A percentile compares a stretch with the other conserved stretches of the same genome.
phyloP scores from a whole-genome alignment of 2,797 vertebrate species.

The Trachurus trachurus region DNA sequence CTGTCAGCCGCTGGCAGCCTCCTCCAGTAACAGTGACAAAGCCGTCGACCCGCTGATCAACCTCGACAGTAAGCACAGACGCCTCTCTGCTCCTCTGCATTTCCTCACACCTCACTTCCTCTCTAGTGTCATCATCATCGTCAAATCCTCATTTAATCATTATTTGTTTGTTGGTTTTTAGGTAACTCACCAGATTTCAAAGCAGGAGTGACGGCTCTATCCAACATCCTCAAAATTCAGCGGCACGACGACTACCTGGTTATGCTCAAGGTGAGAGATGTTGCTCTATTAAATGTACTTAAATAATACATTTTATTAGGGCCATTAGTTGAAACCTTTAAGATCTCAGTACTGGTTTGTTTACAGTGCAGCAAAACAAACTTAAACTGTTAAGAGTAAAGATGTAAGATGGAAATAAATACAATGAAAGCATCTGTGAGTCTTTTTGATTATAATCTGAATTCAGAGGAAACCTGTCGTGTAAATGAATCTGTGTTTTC shows the following conservation, averaged over 20 bases:
- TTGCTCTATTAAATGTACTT: not conserved
- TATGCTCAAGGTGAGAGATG: constrained; percentile 93
- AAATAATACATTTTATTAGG: too few relatives aligned
- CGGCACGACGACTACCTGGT: constrained; percentile 97
- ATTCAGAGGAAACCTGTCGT: too few relatives aligned
- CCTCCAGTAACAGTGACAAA: constrained; percentile 82
- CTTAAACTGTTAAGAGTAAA: not conserved
- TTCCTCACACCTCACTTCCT: not conserved
- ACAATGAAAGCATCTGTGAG: not conserved
- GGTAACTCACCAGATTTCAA: constrained; percentile 97
- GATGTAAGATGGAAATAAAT: not conserved
- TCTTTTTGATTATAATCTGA: not conserved
- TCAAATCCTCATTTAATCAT: not conserved
- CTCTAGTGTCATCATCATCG: not conserved
- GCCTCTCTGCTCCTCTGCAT: not conserved
- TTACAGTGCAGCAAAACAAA: not conserved
- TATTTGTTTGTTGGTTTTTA: constrained; percentile 57
- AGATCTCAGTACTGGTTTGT: not conserved
- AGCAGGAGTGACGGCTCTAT: constrained; percentile 94
- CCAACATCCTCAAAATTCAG: constrained; percentile 96
- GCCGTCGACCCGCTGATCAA: constrained; percentile 92
- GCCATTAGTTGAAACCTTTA: not conserved
- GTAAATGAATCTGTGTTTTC: not conserved
- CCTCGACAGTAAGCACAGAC: constrained; percentile 90
- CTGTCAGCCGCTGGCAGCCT: constrained; percentile 85